phyloP scores from a whole-genome alignment of 2,888 invertebrate species.

The Coleophora deauratella region DNA sequence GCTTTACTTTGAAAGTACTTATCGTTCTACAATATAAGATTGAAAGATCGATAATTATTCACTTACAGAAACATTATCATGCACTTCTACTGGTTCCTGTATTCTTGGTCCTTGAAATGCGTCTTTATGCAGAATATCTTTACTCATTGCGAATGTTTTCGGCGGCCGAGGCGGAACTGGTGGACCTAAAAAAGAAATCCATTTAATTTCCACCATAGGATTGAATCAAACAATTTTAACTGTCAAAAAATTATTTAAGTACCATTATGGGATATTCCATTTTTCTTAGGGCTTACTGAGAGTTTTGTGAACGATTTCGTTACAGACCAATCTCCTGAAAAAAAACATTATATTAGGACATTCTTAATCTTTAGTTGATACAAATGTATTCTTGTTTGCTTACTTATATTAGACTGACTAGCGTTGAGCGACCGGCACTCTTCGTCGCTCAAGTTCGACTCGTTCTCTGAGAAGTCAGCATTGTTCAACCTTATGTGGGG shows the following conservation, averaged over 20 bases:
- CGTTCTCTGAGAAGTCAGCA: constrained; percentile 53
- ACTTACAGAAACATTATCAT: constrained; percentile 35
- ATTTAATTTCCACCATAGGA: not conserved
- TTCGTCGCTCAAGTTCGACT: constrained; percentile 57
- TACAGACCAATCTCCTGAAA: constrained; percentile 48
- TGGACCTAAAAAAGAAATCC: constrained; percentile 41
- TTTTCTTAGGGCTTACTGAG: constrained; percentile 27
- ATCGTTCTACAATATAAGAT: too few species aligned
- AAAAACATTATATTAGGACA: not conserved
- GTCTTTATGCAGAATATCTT: constrained; percentile 31
- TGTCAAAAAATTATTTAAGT: constrained; percentile 11
- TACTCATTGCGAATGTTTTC: constrained; percentile 76
- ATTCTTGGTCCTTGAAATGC: constrained; percentile 36
- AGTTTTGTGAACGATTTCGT: constrained; percentile 51
- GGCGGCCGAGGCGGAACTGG: constrained; percentile 83
- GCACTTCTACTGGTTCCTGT: constrained; percentile 36
- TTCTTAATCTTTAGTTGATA: too few species aligned
- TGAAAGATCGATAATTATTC: not conserved
- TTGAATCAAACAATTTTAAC: not conserved
- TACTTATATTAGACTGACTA: constrained; percentile 56
- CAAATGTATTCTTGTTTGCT: too few species aligned
- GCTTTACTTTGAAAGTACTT: too few species aligned
- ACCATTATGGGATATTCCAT: constrained; percentile 39
- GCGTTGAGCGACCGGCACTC: constrained; percentile 53
- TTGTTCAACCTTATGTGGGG: constrained; percentile 42